Conservation (phyloP, 2,113 vertebrate species). For the Hystrix cristata region DNA sequence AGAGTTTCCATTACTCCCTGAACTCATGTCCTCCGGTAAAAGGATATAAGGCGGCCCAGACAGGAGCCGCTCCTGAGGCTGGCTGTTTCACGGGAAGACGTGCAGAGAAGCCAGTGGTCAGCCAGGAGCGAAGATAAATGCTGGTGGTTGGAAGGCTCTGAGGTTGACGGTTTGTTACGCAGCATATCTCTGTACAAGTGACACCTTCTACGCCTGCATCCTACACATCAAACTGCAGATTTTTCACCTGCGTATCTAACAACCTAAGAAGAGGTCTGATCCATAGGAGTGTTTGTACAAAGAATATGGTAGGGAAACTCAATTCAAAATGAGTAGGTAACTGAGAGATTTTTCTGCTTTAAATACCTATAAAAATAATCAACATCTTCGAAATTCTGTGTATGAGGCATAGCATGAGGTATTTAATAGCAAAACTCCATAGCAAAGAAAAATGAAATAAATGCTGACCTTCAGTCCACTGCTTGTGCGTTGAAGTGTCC, state of each 20-base stretch:
- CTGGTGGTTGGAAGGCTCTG: background rate
- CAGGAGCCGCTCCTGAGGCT: background rate
- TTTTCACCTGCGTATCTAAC: background rate
- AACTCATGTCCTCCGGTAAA: background rate
- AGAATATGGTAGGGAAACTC: background rate
- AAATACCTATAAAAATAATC: background rate
- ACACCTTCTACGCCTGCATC: background rate
- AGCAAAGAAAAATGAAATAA: background rate
- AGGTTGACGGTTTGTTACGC: background rate
- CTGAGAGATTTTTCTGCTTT: background rate
- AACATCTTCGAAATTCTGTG: background rate
- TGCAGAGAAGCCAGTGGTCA: background rate
- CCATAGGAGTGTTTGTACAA: background rate
- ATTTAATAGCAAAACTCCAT: background rate
- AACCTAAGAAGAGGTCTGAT: background rate
- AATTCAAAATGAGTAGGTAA: background rate
- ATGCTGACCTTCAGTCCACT: constrained; percentile 91
- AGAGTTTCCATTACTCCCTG: background rate
- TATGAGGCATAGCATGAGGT: no score
- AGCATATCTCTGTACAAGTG: background rate
- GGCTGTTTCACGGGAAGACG: background rate
- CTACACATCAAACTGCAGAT: rapidly evolving
- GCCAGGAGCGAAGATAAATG: background rate
- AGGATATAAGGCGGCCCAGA: background rate
- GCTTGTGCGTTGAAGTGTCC: constrained; percentile 89